Evolutionary conservation across 2,888 invertebrate genomes (phyloP).

Genomic region (Microplitis deprimator): DNA sequence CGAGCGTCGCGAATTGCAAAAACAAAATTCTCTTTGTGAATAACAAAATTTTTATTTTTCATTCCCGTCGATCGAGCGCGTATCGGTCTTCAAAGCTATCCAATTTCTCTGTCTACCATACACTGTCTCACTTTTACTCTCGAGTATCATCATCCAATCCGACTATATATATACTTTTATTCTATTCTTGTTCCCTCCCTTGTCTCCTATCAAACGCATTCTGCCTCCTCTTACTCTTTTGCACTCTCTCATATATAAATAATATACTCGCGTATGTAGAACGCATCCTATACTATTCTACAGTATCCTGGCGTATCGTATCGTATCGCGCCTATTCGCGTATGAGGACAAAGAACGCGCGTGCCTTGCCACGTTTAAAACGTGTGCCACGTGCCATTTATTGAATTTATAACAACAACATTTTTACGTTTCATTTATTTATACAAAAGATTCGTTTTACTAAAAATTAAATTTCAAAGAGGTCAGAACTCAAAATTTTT

Average conservation of each 20-base stretch:
- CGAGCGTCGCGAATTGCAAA: conserved; percentile 38
- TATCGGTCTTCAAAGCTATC: conserved; percentile 40
- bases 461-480: no score
- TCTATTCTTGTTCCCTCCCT: conserved; percentile 15
- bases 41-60: conserved; percentile 40
- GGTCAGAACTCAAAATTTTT: no score
- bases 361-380: conserved; percentile 20
- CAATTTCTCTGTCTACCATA: conserved; percentile 27
- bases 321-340: conserved; percentile 6
- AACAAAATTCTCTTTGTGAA: conserved; percentile 46
- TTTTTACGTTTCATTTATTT: no score
- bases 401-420: not conserved
- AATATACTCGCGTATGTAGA: not conserved
- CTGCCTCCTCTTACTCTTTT: conserved; percentile 26
- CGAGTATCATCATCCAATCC: not conserved
- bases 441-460: no score
- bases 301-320: not conserved
- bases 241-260: not conserved
- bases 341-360: conserved; percentile 29
- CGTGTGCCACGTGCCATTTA: conserved; percentile 16
- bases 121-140: not conserved
- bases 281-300: not conserved
- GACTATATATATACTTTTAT: not conserved
- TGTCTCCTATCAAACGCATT: conserved; percentile 20
- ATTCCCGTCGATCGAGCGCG: conserved; percentile 37